These are phyloP conservation scores for Macrophya alboannulata DNA, from an alignment of 2,888 invertebrate species.

Conservation along the genomic window DNA sequence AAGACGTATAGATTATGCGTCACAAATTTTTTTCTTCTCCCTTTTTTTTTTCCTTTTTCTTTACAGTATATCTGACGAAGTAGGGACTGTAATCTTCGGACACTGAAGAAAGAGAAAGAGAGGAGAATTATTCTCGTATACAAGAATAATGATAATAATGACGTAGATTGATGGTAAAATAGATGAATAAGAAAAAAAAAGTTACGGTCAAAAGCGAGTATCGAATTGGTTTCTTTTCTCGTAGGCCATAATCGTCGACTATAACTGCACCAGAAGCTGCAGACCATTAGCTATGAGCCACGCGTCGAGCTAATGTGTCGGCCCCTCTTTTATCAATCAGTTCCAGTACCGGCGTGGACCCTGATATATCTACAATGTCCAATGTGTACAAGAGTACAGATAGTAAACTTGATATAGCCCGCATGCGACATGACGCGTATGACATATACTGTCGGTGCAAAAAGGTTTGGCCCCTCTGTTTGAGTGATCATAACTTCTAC, in stretches of 20 bases:
- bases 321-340: conserved; percentile 63
- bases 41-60: not conserved
- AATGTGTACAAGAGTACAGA: conserved; percentile 7
- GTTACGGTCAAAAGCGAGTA: too few species aligned
- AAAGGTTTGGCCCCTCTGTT: too few species aligned
- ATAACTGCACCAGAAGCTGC: not conserved
- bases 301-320: conserved; percentile 48
- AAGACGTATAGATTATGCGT: not conserved
- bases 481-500: too few species aligned
- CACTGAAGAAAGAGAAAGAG: not conserved
- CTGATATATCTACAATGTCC: conserved; percentile 22
- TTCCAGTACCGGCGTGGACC: conserved; percentile 7
- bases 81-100: not conserved
- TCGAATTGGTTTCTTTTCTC: too few species aligned
- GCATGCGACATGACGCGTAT: conserved; percentile 16
- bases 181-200: not conserved
- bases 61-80: not conserved
- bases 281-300: conserved; percentile 27
- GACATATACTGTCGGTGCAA: too few species aligned
- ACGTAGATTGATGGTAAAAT: too few species aligned
- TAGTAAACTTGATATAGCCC: not conserved
- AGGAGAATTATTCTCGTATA: not conserved
- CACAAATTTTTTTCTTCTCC: not conserved
- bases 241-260: too few species aligned
- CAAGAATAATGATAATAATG: too few species aligned